Evolutionary conservation across 2,888 invertebrate genomes (phyloP), one percentile per base, ranked within the genome.

Genomic region (Seira sanloemensis): DNA sequence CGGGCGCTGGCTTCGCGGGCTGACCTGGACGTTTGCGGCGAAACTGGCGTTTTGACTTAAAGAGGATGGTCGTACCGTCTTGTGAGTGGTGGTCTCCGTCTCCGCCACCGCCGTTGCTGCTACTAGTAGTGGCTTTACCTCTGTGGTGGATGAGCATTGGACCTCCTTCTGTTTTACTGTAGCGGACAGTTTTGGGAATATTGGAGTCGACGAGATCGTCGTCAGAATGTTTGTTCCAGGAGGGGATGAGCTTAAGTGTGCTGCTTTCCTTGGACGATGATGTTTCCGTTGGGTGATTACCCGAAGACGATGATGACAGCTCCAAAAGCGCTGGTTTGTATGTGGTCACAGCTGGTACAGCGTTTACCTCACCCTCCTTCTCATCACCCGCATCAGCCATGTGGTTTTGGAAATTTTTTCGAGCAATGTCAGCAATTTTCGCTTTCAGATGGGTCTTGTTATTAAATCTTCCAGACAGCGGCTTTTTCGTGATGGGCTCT

Each of bases 1-100:
- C 82, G 19, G 72, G 50, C 5, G 68, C 62, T 54, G 78, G 75
- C 65, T 86, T 86, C 23, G 83, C 69, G 0, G 46, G 5, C 18
- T 68, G 58, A 0, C 81, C 87, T 9, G 87, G 87, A n/a, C 83
- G 83, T 78, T 84, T 80, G 7, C 86, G 76, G 23, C 87, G 71
- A 62, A 86, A 86, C n/a, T 86, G 86, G 1, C 86, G 75, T 58
- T 86, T 85, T 5, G 82, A 82, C 37, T 88, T 88, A 68, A 79
- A 86, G 18, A 84, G 79, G 18, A 84, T 84, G 21, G 84, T 84
- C 7, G 84, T 84, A 37, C 84, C 84, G 18, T 84, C 84, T 0
- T 24, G 68, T 26, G 58, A 18, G n/a, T 75, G 26, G 46, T 66
- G 23, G 16, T 72, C 65, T 1, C 65, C 37, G n/a, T 76, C 66